A percentile compares a stretch with the other conserved stretches of the same genome.
These are phyloP conservation scores for Siniperca obscura DNA, from an alignment of 2,797 vertebrate species.

Conservation along the genomic window DNA sequence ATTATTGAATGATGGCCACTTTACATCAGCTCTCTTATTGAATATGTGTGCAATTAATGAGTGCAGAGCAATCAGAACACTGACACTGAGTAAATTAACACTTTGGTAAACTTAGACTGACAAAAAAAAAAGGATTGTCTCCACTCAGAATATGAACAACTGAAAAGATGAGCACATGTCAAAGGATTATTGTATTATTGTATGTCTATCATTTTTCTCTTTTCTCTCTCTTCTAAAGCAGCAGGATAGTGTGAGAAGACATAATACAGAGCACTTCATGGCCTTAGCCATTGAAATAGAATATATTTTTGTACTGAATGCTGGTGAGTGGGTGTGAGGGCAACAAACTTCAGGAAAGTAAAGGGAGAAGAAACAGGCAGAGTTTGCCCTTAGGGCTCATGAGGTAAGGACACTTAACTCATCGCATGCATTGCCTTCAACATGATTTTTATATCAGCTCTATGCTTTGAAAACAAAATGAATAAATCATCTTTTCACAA, in stretches of 20 bases:
- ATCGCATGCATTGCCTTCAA: constrained; percentile 86
- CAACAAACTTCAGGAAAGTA: constrained; percentile 77
- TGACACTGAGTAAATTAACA: constrained; percentile 72
- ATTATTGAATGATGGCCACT: constrained; percentile 74
- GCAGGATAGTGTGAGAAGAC: constrained; percentile 66
- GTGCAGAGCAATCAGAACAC: constrained; percentile 61
- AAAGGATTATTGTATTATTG: constrained; percentile 48
- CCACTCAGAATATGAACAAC: constrained; percentile 60
- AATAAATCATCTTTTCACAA: constrained; percentile 87
- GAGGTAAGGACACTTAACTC: constrained; percentile 90
- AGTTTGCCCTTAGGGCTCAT: constrained; percentile 80
- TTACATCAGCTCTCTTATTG: constrained; percentile 68
- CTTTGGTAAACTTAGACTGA: constrained; percentile 78
- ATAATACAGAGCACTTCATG: constrained; percentile 65
- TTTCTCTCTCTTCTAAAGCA: constrained; percentile 64
- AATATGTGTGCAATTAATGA: constrained; percentile 74
- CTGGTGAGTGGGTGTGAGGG: constrained; percentile 80
- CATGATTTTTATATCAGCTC: constrained; percentile 78
- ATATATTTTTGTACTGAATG: constrained; percentile 70
- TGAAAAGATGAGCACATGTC: constrained; percentile 60
- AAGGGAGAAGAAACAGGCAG: constrained; percentile 78
- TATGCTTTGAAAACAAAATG: constrained; percentile 79
- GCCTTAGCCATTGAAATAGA: constrained; percentile 66
- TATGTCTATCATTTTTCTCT: constrained; percentile 37
- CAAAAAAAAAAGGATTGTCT: constrained; percentile 69